Base-by-base conservation (phyloP, 2,888 invertebrate species). In the Pristionchus japonicus region DNA sequence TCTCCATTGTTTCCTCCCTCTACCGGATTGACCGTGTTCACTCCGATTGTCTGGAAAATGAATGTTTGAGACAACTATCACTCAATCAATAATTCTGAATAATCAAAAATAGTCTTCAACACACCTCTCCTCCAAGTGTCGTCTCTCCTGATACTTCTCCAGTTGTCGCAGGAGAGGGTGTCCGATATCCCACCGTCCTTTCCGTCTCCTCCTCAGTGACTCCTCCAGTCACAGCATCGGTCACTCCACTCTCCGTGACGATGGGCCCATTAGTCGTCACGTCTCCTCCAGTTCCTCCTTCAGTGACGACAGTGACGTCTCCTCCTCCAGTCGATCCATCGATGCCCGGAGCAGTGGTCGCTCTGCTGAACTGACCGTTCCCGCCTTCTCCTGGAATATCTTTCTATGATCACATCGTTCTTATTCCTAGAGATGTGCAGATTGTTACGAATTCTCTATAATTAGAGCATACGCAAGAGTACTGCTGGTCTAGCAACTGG, bases 161-260 rank as follows among this genome's bases (percentile, higher is more conserved):
- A n/a, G 80, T 80, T 2, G 80, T 80, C 80, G 7, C 82, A 4
- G 82, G 82, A 6, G 52, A 49, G 3, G 52, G 34, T 1, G 85
- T 85, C n/a, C 85, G 57, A 43, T 85, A 85, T 43, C 61, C 85
- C 9, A 85, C 85, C 2, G 85, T 85, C 27, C 85, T 11, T 3
- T 85, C 85, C 2, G 20, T 23, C n/a, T 85, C 85, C 7, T 82
- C 49, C 17, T 85, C 85, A 34, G 82, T 82, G 20, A 20, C 23
- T 23, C 9, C 20, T 52, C 43, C 70, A 37, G 70, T 70, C 34
- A 37, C 70, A 3, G 31, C 70, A 1, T 70, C 70, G 15, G 70
- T 34, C 34, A 37, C 70, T 70, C 31, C 70, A 34, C 34, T 37
- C 6, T 40, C 37, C 2, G 77, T 77, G 11, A 13, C 34, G 3